phyloP scores from a whole-genome alignment of 1,140 invertebrate species.

The Pseudomyrmex dendroicus region DNA sequence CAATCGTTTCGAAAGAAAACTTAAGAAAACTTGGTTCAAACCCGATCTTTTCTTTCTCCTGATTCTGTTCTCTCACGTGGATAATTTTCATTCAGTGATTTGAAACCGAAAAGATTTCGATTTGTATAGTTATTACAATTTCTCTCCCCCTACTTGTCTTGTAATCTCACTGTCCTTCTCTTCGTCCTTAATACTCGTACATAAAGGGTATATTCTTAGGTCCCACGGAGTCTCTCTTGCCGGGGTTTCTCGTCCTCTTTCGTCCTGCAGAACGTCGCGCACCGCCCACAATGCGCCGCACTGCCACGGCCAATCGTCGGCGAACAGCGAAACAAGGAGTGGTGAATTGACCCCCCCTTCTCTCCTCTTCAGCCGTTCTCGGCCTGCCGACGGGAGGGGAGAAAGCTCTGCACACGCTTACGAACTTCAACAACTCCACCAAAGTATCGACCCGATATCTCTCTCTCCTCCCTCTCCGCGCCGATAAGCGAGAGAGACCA shows the following conservation, averaged over 20 bases:
- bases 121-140: conserved; percentile 16
- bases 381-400: not conserved
- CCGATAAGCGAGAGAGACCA: conserved; percentile 73
- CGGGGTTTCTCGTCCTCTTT: conserved; percentile 15
- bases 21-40: too few relatives aligned
- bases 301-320: conserved; percentile 58
- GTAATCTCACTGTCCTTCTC: not conserved
- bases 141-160: not conserved
- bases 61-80: too few relatives aligned
- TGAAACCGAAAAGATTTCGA: conserved; percentile 15
- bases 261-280: conserved; percentile 13
- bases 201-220: conserved; percentile 28
- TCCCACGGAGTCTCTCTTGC: not conserved
- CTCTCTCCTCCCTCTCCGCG: conserved; percentile 60
- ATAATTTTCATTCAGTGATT: too few relatives aligned
- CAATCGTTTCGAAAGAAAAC: too few relatives aligned
- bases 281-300: conserved; percentile 10
- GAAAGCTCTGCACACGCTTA: conserved; percentile 22
- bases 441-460: conserved; percentile 73
- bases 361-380: not conserved
- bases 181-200: not conserved
- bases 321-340: conserved; percentile 53
- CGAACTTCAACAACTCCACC: conserved; percentile 33
- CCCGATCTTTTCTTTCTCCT: too few relatives aligned
- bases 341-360: conserved; percentile 35